Percentiles rank a stretch among this genome's conserved stretches.
Evolutionary conservation across 2,888 invertebrate species (phyloP).

Genomic region (Drosophila crucigera): DNA sequence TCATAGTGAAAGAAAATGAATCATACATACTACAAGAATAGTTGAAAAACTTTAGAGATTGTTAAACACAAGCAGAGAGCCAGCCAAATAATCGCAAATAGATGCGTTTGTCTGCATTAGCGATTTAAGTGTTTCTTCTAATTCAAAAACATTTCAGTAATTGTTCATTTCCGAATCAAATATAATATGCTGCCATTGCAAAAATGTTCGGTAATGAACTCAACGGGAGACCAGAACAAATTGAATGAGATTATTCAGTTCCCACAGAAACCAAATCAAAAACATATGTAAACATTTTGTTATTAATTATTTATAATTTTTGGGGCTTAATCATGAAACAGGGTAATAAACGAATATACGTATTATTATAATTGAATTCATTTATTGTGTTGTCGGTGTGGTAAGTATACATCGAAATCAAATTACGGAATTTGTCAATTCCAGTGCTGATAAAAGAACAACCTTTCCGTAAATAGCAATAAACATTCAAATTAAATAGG

Average conservation of each 20-base stretch:
- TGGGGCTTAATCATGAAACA: constrained; percentile 62
- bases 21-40: constrained; percentile 38
- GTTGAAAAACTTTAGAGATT: constrained; percentile 55
- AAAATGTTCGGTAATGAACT: constrained; percentile 12
- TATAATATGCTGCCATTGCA: constrained; percentile 11
- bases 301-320: constrained; percentile 46
- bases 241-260: constrained; percentile 32
- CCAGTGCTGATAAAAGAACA: not conserved
- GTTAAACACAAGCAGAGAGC: constrained; percentile 50
- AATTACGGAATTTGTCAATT: not conserved
- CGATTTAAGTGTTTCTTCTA: constrained; percentile 41
- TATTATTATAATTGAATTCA: constrained; percentile 50
- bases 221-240: constrained; percentile 30
- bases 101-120: constrained; percentile 39
- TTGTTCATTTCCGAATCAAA: constrained; percentile 31
- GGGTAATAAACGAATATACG: constrained; percentile 74
- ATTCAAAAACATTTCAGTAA: constrained; percentile 24
- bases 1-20: constrained; percentile 36
- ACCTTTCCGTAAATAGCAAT: constrained; percentile 1
- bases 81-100: constrained; percentile 36
- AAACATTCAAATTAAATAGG: not conserved
- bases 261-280: constrained; percentile 27
- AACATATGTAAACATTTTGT: constrained; percentile 51
- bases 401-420: constrained; percentile 21
- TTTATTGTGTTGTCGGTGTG: constrained; percentile 28